Conservation (phyloP, 1,140 invertebrate species). For the Steinernema feltiae region DNA sequence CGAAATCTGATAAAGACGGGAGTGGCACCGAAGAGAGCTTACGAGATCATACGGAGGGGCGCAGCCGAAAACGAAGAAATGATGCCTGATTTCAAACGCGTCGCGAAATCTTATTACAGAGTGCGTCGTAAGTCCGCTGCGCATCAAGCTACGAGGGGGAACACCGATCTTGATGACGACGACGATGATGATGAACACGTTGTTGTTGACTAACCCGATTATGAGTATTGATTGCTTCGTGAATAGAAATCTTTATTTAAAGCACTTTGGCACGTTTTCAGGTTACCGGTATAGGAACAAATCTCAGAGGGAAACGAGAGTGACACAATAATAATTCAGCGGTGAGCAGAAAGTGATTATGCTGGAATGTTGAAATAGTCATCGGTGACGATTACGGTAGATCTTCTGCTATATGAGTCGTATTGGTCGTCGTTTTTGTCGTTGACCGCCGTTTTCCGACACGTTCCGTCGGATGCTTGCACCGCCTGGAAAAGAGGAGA, state of each 20-base stretch:
- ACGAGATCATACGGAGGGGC: neutral
- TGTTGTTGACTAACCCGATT: neutral
- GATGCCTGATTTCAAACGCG: slow-evolving; percentile 1
- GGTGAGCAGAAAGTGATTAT: neutral
- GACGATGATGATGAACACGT: neutral
- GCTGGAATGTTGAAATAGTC: neutral
- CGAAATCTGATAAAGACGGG: neutral
- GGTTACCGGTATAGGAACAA: neutral
- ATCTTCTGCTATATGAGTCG: neutral
- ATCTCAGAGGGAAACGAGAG: neutral
- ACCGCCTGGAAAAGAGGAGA: neutral
- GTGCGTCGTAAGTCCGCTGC: neutral
- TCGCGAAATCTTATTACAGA: neutral
- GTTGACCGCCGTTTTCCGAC: neutral
- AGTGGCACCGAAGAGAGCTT: neutral
- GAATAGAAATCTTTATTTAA: slow-evolving; percentile 1
- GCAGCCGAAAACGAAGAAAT: neutral
- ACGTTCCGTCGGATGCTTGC: neutral
- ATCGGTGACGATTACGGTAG: neutral
- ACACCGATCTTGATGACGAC: neutral
- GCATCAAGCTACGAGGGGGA: neutral
- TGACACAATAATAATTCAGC: neutral
- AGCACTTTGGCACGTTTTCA: neutral
- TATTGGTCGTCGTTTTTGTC: neutral
- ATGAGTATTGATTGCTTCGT: no score